Evolutionary conservation across 1,140 invertebrate species (phyloP), one percentile per base, ranked within the genome.

Genomic region (Lasioglossum baleicum): DNA sequence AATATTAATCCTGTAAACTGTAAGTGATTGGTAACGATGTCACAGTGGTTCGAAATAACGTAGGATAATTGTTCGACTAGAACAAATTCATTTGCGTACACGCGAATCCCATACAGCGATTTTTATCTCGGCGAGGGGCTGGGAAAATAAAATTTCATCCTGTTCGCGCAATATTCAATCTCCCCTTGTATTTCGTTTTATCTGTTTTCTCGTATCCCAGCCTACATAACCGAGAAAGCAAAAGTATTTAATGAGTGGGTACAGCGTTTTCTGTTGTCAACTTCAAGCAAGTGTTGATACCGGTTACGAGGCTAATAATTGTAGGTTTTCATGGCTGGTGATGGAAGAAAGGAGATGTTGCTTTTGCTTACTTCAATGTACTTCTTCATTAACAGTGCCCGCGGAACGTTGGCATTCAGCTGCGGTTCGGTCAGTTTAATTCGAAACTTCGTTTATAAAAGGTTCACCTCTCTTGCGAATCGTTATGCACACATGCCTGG

Each of bases 201-300:
- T 40, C n/a, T n/a, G 56, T 70, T 48, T 70, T 35, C 15, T 22
- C 26, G 31, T 71, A 70, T 70, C 15, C 26, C 42, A 17, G 58
- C 4, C 42, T 70, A 48, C 8, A 53, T 77, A 77, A 77, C 67
- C 67, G 44, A 63, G 69, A 70, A 35, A 61, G 66, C 60, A 70
- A 77, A 77, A 77, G 44, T 71, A 77, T 77, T 77, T 77, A 77
- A 77, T 77, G 60, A 77, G 75, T 44, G 35, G 75, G 58, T 77
- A 70, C 58, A 77, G 6, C 58, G 31, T 70, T 77, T 60, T 71
- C 26, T 20, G 75, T 77, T 77, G 75, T 77, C 75, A 77, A 77
- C 75, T 71, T 77, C 26, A 10, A 70, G 58, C 56, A 71, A 71
- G 67, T 71, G 75, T 71, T 77, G 75, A 77, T 77, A 71, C 75